phyloP scores from a whole-genome alignment of 2,113 vertebrate species.

The Chroicocephalus ridibundus region DNA sequence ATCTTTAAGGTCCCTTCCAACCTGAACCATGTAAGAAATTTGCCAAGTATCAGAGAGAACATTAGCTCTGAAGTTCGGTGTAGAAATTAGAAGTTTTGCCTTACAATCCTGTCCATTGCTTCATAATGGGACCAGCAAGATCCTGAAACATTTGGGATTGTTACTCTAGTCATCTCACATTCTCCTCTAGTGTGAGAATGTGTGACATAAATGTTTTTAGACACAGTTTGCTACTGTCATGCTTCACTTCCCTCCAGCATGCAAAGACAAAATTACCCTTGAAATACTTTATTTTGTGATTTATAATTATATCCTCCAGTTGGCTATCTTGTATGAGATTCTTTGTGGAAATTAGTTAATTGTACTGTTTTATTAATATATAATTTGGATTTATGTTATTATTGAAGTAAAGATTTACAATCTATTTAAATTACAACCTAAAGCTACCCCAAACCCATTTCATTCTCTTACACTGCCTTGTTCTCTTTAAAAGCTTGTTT shows the following conservation, averaged over 20 bases:
- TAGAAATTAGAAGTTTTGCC: background rate
- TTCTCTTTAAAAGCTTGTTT: background rate
- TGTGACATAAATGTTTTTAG: background rate
- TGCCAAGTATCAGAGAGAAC: background rate
- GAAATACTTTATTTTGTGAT: background rate
- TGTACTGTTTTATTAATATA: background rate
- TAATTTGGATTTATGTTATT: background rate
- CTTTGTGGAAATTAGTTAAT: background rate
- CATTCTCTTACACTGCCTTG: background rate
- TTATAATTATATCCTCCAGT: background rate
- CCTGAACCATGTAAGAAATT: background rate
- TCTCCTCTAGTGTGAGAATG: background rate
- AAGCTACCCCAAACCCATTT: background rate
- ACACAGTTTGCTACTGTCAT: background rate
- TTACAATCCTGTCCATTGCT: background rate
- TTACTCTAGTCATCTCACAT: background rate
- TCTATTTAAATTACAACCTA: background rate
- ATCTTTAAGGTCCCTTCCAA: too few species aligned
- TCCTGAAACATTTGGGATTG: background rate
- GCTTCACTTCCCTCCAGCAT: background rate
- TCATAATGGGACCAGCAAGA: background rate
- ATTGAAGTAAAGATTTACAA: background rate
- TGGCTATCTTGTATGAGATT: background rate
- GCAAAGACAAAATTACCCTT: background rate
- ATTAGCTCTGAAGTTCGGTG: background rate